Percentiles rank a stretch among this genome's conserved stretches.
phyloP scores from a whole-genome alignment of 2,888 invertebrate species.

The Antheraea assamensis region DNA sequence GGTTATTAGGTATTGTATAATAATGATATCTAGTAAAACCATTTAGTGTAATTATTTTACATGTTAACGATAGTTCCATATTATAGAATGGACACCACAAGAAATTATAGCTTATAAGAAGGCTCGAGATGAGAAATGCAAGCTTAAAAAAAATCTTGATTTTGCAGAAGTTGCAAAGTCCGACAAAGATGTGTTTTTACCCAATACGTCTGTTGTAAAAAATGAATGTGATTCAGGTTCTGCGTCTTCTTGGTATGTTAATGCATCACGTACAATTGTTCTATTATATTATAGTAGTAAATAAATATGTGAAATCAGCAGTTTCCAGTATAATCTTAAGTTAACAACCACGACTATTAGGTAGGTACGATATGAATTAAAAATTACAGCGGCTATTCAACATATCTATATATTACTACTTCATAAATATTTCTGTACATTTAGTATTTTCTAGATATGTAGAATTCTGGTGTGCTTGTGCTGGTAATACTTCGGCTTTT shows the following conservation, averaged over 20 bases:
- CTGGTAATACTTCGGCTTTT: too few species aligned
- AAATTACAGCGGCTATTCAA: too few species aligned
- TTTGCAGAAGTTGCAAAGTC: slow-evolving; percentile 30
- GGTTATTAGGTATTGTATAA: slow-evolving; percentile 59
- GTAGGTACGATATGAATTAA: too few species aligned
- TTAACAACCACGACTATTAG: too few species aligned
- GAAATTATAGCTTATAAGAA: slow-evolving; percentile 66
- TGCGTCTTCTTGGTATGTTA: slow-evolving; percentile 50
- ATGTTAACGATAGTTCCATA: background rate
- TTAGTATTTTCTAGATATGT: too few species aligned
- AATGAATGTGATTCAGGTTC: slow-evolving; percentile 48
- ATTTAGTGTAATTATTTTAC: slow-evolving; percentile 5
- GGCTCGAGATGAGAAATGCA: slow-evolving; percentile 61
- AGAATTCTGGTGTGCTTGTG: too few species aligned
- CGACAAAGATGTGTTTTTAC: slow-evolving; percentile 39
- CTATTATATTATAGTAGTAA: background rate
- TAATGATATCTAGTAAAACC: background rate
- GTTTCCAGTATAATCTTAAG: background rate
- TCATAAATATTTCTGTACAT: too few species aligned
- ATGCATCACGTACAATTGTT: background rate
- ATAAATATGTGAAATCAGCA: background rate
- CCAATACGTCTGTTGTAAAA: slow-evolving; percentile 54
- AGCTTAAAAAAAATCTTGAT: slow-evolving; percentile 48
- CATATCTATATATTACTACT: too few species aligned
- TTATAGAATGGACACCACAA: slow-evolving; percentile 68